Percentiles rank a stretch among this genome's conserved stretches.
Conservation (phyloP, 2,888 invertebrate species). For the Trichopria drosophilae region DNA sequence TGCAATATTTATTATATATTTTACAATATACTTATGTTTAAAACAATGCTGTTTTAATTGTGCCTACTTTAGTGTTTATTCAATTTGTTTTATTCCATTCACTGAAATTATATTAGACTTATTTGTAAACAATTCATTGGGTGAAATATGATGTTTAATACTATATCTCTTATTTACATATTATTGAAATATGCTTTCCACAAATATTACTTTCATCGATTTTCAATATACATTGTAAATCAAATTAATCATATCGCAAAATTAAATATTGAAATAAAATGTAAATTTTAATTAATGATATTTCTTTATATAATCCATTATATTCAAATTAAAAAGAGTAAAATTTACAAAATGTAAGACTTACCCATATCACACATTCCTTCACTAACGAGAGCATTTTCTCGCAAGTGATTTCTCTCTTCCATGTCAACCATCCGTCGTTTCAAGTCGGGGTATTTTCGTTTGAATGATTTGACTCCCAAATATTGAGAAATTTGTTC, state of each 20-base stretch:
- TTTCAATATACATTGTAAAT: background rate
- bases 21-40: no score
- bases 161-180: no score
- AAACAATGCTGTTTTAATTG: no score
- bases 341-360: no score
- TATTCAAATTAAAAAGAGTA: constrained; percentile 2
- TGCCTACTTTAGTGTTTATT: no score
- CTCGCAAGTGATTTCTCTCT: constrained; percentile 85
- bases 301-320: background rate
- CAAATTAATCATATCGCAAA: background rate
- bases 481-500: constrained; percentile 95
- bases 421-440: constrained; percentile 86
- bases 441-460: constrained; percentile 88
- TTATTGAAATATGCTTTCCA: no score
- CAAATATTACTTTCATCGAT: no score
- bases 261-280: constrained; percentile 1
- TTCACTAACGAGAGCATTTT: constrained; percentile 81
- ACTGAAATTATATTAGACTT: no score
- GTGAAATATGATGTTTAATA: no score
- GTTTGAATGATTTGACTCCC: constrained; percentile 93
- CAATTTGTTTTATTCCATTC: no score
- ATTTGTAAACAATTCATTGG: no score
- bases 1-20: no score
- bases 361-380: constrained; percentile 90
- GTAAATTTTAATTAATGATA: constrained; percentile 6